Evolutionary conservation across 2,888 invertebrate species (phyloP).

Genomic region (Cremastobaeus sp.): DNA sequence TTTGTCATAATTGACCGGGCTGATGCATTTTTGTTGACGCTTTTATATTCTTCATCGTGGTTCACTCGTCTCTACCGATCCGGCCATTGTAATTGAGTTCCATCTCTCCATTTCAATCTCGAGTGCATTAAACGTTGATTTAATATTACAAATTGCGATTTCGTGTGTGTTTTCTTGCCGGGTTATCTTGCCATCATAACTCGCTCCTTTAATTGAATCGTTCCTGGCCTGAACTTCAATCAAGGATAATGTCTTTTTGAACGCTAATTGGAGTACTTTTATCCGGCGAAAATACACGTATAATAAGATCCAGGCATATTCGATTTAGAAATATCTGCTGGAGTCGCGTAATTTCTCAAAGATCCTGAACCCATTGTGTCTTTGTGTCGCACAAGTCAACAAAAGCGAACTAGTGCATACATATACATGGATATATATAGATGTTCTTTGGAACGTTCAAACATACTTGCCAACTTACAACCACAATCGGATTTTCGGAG

Average conservation of each 20-base stretch:
- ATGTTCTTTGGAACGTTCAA: conserved; percentile 11
- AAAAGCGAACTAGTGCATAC: conserved; percentile 4
- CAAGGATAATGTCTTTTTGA: too few species aligned
- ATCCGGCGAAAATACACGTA: too few species aligned
- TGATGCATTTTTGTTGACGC: conserved; percentile 47
- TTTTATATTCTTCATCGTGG: conserved; percentile 5
- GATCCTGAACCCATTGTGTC: conserved; percentile 9
- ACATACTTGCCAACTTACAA: conserved; percentile 28
- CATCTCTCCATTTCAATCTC: too few species aligned
- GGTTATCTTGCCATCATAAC: too few species aligned
- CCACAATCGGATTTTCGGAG: conserved; percentile 39
- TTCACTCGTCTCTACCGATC: conserved; percentile 14
- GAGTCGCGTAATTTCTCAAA: conserved; percentile 18
- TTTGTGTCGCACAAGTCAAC: conserved; percentile 1
- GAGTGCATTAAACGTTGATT: too few species aligned
- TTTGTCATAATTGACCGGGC: conserved; percentile 56
- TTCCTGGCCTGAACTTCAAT: too few species aligned
- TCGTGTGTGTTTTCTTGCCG: too few species aligned
- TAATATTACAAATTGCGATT: too few species aligned
- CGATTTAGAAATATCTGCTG: conserved; percentile 6
- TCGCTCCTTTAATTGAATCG: too few species aligned
- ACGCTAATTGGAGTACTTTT: too few species aligned
- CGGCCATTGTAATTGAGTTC: conserved; percentile 24
- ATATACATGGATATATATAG: background rate
- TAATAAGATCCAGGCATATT: too few species aligned